Evolutionary conservation across 2,113 vertebrate species (phyloP).

Genomic region (Neopipo cinnamomea): DNA sequence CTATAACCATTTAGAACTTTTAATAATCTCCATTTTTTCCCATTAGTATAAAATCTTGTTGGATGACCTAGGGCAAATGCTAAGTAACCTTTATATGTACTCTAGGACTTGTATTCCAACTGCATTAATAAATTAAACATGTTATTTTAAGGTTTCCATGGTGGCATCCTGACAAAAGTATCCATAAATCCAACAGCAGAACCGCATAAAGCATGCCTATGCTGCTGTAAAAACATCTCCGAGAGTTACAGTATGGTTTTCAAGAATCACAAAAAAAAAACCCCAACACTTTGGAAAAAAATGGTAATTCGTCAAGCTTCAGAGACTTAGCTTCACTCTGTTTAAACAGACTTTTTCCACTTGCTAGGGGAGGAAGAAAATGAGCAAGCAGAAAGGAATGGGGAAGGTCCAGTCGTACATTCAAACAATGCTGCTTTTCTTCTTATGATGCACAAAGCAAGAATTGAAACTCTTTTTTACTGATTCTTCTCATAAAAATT

Average conservation of each 20-base stretch:
- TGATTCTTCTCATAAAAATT: slow-evolving; percentile 14
- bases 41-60: background rate
- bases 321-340: slow-evolving; percentile 59
- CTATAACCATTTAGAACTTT: background rate
- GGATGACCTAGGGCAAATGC: background rate
- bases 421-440: slow-evolving; percentile 75
- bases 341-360: slow-evolving; percentile 68
- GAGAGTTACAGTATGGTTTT: slow-evolving; percentile 58
- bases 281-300: slow-evolving; percentile 42
- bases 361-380: slow-evolving; percentile 51
- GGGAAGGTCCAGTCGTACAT: slow-evolving; percentile 66
- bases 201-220: slow-evolving; percentile 30
- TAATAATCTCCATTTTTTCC: background rate
- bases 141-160: slow-evolving; percentile 41
- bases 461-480: slow-evolving; percentile 23
- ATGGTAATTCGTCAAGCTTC: slow-evolving; percentile 59
- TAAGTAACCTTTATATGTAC: background rate
- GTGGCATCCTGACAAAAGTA: slow-evolving; percentile 44
- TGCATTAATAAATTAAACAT: slow-evolving; percentile 29
- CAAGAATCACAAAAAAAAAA: slow-evolving; percentile 56
- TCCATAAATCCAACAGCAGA: slow-evolving; percentile 42
- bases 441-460: slow-evolving; percentile 56
- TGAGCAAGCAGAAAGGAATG: slow-evolving; percentile 72
- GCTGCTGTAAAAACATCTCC: slow-evolving; percentile 46
- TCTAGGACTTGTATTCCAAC: background rate